A percentile compares a stretch with the other conserved stretches of the same genome.
phyloP scores from a whole-genome alignment of 2,113 vertebrate species.

The Brienomyrus longianalis region DNA sequence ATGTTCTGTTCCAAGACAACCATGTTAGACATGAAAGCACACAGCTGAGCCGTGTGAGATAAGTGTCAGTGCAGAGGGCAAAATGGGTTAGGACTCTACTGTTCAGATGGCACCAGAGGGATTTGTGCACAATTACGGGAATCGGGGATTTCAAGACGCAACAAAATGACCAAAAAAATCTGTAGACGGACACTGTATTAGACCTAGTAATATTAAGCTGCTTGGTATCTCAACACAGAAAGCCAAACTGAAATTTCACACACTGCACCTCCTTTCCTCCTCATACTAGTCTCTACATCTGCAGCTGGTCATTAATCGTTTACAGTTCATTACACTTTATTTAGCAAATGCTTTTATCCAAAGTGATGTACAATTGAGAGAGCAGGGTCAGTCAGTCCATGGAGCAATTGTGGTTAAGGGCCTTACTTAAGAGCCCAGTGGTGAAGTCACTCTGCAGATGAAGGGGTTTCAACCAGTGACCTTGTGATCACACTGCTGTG shows the following conservation, averaged over 20 bases:
- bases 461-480: not conserved
- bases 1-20: not conserved
- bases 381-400: not conserved
- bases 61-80: not conserved
- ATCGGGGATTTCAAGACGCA: not conserved
- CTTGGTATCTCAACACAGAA: not conserved
- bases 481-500: not conserved
- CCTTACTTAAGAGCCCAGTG: not conserved
- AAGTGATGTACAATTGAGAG: not conserved
- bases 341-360: not conserved
- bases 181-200: not conserved
- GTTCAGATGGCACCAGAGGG: not conserved
- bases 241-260: not conserved
- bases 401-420: not conserved
- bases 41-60: not conserved
- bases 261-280: not conserved
- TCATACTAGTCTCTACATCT: not conserved
- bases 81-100: not conserved
- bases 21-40: not conserved
- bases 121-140: not conserved
- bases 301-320: not conserved
- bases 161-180: not conserved
- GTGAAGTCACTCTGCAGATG: not conserved
- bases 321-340: not conserved
- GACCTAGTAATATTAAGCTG: not conserved